A percentile compares a stretch with the other conserved stretches of the same genome.
Conservation (phyloP, 2,888 invertebrate genomes). For the Eristalis intricaria region DNA sequence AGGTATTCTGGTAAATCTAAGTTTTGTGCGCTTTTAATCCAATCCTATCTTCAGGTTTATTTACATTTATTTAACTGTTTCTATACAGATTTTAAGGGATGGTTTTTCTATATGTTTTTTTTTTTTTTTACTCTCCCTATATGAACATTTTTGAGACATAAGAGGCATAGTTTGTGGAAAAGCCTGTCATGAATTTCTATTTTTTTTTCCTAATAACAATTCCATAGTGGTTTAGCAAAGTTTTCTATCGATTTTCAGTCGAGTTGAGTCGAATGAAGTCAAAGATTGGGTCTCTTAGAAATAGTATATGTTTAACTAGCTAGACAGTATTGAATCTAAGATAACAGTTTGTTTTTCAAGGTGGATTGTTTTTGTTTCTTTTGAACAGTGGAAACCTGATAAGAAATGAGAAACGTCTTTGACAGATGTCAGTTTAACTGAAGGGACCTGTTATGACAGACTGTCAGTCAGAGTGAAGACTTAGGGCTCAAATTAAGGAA, state of each 20-base stretch:
- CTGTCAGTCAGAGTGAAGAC: neutral
- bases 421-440: neutral
- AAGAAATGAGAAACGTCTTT: neutral
- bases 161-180: neutral
- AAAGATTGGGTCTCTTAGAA: neutral
- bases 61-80: slow-evolving; percentile 3
- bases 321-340: neutral
- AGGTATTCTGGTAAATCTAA: slow-evolving; percentile 42
- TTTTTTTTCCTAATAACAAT: neutral
- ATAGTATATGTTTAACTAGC: neutral
- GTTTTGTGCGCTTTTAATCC: slow-evolving; percentile 51
- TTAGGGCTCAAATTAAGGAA: neutral
- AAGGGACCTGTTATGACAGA: neutral
- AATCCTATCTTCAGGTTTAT: slow-evolving; percentile 2
- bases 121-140: neutral
- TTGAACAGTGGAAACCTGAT: neutral
- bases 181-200: neutral
- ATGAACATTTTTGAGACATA: neutral
- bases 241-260: neutral
- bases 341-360: neutral
- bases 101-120: neutral
- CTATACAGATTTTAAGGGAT: slow-evolving; percentile 5
- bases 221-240: neutral
- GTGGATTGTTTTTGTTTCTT: neutral
- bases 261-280: neutral